Percentiles rank a stretch among this genome's conserved stretches.
Evolutionary conservation across 1,140 invertebrate genomes (phyloP).

Genomic region (Adoxophyes honmai): DNA sequence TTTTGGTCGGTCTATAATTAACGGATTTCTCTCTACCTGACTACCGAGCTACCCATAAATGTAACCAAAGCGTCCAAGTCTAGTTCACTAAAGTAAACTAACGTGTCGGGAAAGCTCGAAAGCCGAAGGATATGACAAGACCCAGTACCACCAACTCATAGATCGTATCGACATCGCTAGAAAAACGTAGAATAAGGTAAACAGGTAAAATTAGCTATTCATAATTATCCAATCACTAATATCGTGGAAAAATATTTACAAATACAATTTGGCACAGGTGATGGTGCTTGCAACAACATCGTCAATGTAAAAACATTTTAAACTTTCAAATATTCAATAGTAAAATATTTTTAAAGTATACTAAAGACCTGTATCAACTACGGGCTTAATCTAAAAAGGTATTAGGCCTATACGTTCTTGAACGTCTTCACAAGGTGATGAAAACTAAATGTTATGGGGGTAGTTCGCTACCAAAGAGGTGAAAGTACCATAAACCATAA

Average conservation of each 20-base stretch:
- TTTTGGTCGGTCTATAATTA: too few relatives aligned
- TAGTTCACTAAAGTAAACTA: too few relatives aligned
- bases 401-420: constrained; percentile 65
- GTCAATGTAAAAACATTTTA: constrained; percentile 45
- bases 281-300: constrained; percentile 55
- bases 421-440: constrained; percentile 16
- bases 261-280: constrained; percentile 67
- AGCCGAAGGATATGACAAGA: too few relatives aligned
- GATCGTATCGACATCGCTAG: constrained; percentile 23
- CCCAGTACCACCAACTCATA: constrained; percentile 4
- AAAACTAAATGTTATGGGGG: not conserved
- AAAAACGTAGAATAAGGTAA: constrained; percentile 29
- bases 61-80: too few relatives aligned
- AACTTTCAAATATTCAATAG: constrained; percentile 41
- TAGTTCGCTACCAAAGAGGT: constrained; percentile 2
- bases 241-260: constrained; percentile 65
- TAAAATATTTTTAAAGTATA: constrained; percentile 54
- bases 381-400: constrained; percentile 62
- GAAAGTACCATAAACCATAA: not conserved
- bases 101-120: too few relatives aligned
- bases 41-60: too few relatives aligned
- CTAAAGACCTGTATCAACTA: constrained; percentile 62
- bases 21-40: too few relatives aligned
- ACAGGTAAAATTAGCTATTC: constrained; percentile 23
- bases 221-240: constrained; percentile 32